phyloP scores from a whole-genome alignment of 2,113 vertebrate species.

The Ptychochromis oligacanthus region DNA sequence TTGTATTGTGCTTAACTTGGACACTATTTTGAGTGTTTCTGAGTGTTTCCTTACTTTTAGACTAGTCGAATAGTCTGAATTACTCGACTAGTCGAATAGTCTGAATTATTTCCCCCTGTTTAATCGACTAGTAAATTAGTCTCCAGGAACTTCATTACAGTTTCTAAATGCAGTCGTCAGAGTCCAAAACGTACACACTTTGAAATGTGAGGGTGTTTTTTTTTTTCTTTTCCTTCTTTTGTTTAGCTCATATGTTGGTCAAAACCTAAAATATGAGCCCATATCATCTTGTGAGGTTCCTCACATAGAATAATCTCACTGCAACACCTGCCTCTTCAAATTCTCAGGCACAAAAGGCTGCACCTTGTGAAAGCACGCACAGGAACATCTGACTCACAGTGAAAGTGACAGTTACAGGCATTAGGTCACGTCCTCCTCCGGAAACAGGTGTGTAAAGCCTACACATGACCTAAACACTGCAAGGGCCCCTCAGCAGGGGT shows the following conservation, averaged over 20 bases:
- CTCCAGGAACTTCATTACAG: background rate
- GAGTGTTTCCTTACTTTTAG: background rate
- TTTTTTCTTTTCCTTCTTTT: background rate
- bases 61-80: background rate
- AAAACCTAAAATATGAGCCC: background rate
- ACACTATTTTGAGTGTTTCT: too few species aligned
- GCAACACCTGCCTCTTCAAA: background rate
- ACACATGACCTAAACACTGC: conserved; percentile 15
- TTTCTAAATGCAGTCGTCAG: background rate
- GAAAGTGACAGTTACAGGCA: conserved; percentile 25
- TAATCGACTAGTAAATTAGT: background rate
- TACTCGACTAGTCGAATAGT: background rate
- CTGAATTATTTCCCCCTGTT: background rate
- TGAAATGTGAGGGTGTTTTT: fast-evolving
- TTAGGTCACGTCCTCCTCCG: conserved; percentile 9
- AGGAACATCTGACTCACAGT: background rate
- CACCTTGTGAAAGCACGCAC: background rate
- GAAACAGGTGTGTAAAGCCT: conserved; percentile 40
- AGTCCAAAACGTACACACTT: background rate
- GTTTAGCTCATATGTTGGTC: background rate
- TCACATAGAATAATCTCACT: background rate
- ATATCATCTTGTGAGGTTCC: background rate
- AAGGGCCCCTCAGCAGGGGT: background rate
- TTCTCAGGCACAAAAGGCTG: background rate
- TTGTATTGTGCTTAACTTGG: background rate